Percentiles rank a stretch among this genome's conserved stretches.
These are phyloP conservation scores for Rousettus madagascariensis DNA, from an alignment of 2,797 vertebrate species.

Conservation along the genomic window DNA sequence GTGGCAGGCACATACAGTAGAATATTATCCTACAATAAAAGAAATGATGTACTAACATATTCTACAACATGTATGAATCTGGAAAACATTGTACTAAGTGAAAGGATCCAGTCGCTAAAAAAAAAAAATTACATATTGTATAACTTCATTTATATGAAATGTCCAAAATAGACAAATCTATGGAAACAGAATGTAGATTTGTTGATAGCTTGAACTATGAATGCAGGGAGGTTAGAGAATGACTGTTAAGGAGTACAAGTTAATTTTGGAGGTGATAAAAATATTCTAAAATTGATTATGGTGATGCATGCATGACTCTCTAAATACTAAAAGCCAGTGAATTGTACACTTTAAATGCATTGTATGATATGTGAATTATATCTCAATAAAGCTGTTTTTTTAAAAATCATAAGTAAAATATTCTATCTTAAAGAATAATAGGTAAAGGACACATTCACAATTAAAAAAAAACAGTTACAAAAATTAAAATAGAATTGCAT, in stretches of 20 bases:
- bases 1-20: neutral
- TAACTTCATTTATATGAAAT: neutral
- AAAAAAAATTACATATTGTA: neutral
- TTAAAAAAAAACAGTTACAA: neutral
- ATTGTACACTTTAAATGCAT: neutral
- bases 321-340: neutral
- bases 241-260: neutral
- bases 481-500: neutral
- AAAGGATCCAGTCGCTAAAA: neutral
- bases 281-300: neutral
- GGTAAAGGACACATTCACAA: conserved; percentile 54
- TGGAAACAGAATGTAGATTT: neutral
- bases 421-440: conserved; percentile 53
- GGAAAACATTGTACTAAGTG: neutral
- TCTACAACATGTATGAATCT: neutral
- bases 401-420: conserved; percentile 38
- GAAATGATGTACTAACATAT: neutral
- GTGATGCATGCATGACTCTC: neutral
- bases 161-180: neutral
- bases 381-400: neutral
- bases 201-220: neutral
- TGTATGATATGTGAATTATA: neutral
- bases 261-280: neutral
- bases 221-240: neutral
- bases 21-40: neutral